Evolutionary conservation across 2,113 vertebrate species (phyloP), one percentile per base, ranked within the genome.

Genomic region (Oenanthe melanoleuca): DNA sequence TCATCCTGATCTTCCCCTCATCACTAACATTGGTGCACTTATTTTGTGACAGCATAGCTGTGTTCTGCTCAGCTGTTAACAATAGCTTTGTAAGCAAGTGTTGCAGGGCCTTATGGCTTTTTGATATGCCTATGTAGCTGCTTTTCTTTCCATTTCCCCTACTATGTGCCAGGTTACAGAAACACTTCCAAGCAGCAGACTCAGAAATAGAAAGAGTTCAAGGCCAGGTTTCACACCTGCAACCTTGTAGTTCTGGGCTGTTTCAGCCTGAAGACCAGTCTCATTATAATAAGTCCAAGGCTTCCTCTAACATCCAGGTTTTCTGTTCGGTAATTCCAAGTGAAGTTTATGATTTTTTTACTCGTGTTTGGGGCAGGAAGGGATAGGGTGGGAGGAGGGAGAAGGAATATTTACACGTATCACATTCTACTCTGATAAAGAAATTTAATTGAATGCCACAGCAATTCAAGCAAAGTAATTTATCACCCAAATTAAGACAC

Each of bases 161-260:
- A 16, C 80, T 40, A 38, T 45, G 78, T 79, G 95, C 91, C 91
- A 95, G 93, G 75, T 95, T 93, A 83, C 86, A 95, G 60, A 94
- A 96, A 95, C 72, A 94, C 86, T 96, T 96, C 92, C 93, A 96
- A 93, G 75, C 92, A 96, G 90, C 64, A 80, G 61, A 86, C 64
- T 93, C 90, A 94, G 88, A 96, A 97, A 96, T 92, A 95, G 96
- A 95, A 94, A 67, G 60, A 90, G 95, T 96, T 97, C 95, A 97
- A 95, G 94, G 95, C 81, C 94, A 94, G 79, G 89, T 88, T 96
- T 91, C 79, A 71, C 94, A 97, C 94, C 93, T 95, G 92, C 91
- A 95, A 56, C 75, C 85, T 93, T 92, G 79, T 72, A 83, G 49
- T 67, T 83, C 80, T 71, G 38, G 42, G n/a, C 52, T 67, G 29